Evolutionary conservation across 2,888 invertebrate species (phyloP).

Genomic region (Napeogenes sylphis): DNA sequence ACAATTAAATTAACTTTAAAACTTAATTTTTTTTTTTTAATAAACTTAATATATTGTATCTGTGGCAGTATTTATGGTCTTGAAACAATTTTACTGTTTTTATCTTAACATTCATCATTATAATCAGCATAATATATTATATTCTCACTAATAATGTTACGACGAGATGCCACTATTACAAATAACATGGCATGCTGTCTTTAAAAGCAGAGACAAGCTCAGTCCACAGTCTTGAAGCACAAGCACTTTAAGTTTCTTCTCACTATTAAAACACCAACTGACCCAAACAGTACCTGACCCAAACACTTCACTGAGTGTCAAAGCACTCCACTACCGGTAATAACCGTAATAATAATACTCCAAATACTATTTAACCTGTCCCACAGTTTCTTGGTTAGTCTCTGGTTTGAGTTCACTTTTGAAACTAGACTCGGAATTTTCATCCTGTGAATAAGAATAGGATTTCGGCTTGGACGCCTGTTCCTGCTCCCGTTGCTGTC

Average conservation of each 20-base stretch:
- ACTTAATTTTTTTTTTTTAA: too few species aligned
- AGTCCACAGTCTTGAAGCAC: neutral
- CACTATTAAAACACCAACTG: neutral
- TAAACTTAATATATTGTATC: too few species aligned
- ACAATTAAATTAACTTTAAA: too few species aligned
- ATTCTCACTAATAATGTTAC: conserved; percentile 1
- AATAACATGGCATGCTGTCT: neutral
- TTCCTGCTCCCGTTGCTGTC: conserved; percentile 88
- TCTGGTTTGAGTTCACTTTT: conserved; percentile 58
- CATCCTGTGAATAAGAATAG: conserved; percentile 39
- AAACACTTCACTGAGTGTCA: conserved; percentile 32
- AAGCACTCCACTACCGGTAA: conserved; percentile 44
- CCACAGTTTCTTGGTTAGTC: conserved; percentile 49
- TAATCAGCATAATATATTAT: neutral
- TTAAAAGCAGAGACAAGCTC: neutral
- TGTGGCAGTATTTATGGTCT: neutral
- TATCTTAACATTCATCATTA: too few species aligned
- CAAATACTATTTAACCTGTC: conserved; percentile 67
- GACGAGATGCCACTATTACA: neutral
- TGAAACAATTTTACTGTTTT: neutral
- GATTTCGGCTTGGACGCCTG: conserved; percentile 52
- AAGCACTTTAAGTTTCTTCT: neutral
- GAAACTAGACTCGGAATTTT: conserved; percentile 45
- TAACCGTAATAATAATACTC: conserved; percentile 44
- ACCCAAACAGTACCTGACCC: neutral